Conservation (phyloP, 2,113 vertebrate genomes). For the Cryptotis parvus region DNA sequence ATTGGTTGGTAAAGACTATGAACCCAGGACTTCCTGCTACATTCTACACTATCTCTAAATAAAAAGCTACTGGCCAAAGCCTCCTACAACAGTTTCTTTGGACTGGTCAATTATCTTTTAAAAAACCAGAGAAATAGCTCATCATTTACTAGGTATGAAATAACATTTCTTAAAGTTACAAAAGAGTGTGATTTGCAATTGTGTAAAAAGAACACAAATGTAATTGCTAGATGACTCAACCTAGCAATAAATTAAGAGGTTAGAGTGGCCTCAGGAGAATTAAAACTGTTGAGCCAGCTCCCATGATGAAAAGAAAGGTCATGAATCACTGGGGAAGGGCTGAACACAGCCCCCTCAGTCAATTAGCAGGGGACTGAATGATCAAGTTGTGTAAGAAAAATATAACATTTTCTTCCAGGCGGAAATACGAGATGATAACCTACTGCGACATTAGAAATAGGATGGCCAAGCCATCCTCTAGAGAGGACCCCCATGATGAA, state of each 20-base stretch:
- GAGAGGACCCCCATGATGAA: background rate
- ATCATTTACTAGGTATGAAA: constrained; percentile 18
- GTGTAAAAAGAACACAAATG: constrained; percentile 42
- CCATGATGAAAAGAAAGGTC: background rate
- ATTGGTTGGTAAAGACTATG: background rate
- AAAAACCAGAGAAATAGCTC: constrained; percentile 29
- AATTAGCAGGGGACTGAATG: constrained; percentile 23
- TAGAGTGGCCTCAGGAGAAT: background rate
- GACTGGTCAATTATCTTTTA: background rate
- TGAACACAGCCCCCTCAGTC: background rate
- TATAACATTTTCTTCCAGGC: constrained; percentile 17
- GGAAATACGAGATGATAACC: background rate
- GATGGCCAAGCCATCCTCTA: background rate
- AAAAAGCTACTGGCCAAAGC: background rate
- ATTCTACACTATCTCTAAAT: background rate
- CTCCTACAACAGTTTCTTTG: background rate
- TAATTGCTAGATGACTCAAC: constrained; percentile 25
- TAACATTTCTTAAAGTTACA: constrained; percentile 29
- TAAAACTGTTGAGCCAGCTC: background rate
- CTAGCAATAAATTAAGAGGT: constrained; percentile 36
- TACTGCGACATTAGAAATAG: constrained; percentile 10
- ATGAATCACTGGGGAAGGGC: background rate
- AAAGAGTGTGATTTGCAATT: constrained; percentile 15
- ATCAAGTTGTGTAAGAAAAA: constrained; percentile 38
- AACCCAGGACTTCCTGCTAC: background rate